A percentile compares a stretch with the other conserved stretches of the same genome.
Evolutionary conservation across 1,140 invertebrate species (phyloP).

Genomic region (Belonocnema kinseyi): DNA sequence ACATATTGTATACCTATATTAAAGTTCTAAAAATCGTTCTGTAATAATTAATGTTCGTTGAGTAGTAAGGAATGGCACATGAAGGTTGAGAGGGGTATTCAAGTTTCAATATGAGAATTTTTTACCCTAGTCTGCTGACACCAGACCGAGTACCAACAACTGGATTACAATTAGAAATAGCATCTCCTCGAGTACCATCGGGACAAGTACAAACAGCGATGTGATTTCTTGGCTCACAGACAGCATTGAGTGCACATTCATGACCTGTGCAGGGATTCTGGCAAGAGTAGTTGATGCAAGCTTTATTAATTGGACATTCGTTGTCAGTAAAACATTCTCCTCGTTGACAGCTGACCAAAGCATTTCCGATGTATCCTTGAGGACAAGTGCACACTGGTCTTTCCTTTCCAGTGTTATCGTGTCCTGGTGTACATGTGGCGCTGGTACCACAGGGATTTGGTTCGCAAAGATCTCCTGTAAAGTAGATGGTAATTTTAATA

Average conservation of each 20-base stretch:
- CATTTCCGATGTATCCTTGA: conserved; percentile 87
- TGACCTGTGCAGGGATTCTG: conserved; percentile 84
- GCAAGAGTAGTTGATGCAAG: conserved; percentile 85
- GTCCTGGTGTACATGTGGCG: conserved; percentile 88
- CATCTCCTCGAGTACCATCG: conserved; percentile 88
- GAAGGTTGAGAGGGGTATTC: too few species aligned
- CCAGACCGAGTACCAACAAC: conserved; percentile 43
- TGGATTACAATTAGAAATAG: conserved; percentile 76
- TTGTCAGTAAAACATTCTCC: conserved; percentile 86
- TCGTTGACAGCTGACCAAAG: conserved; percentile 81
- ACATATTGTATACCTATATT: too few species aligned
- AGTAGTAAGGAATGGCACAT: too few species aligned
- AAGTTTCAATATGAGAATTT: not conserved
- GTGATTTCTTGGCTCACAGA: conserved; percentile 85
- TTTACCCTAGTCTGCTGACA: not conserved
- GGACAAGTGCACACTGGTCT: conserved; percentile 89
- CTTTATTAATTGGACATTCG: conserved; percentile 83
- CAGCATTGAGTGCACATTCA: conserved; percentile 80
- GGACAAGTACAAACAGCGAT: conserved; percentile 91
- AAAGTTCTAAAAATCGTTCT: too few species aligned
- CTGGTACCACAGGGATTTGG: conserved; percentile 91
- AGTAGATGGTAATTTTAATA: not conserved
- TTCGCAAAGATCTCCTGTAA: conserved; percentile 84
- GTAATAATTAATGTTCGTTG: too few species aligned
- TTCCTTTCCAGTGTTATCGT: conserved; percentile 87